Evolutionary conservation across 2,888 invertebrate genomes (phyloP), one percentile per base, ranked within the genome.

Genomic region (Perdita meconis): DNA sequence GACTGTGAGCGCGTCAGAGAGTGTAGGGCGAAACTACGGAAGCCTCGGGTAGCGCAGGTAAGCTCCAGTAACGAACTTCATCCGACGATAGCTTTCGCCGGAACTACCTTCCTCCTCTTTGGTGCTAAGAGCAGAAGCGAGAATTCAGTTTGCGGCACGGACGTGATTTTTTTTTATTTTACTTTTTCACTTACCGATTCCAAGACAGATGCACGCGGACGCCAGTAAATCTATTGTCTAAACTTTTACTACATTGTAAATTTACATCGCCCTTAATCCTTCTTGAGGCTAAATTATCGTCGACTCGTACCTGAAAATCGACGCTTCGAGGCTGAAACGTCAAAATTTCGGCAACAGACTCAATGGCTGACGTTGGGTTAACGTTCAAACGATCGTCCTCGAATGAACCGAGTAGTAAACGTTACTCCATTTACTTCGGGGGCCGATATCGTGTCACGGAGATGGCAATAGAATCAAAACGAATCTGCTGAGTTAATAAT

Each of bases 401-500:
- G 22, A 34, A 34, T 44, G 42, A 66, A 56, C 26, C 24, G 26
- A 10, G 16, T 16, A 16, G 30, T 6, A 10, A 19, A 40, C 26
- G 53, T 38, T 64, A 53, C 40, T 42, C n/a, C 65, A 42, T 56
- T 34, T 19, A 34, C 22, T 19, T 10, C 16, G n/a, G 22, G 22
- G 1, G 6, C 30, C 16, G 2, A 10, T 44, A 36, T 22, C 56
- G 47, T 19, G 24, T n/a, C 24, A n/a, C 13, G 30, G 22, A 56
- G 47, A 57, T n/a, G 57, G 40, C 26, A 40, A 44, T n/a, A 5
- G 19, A 70, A 61, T 47, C 55, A n/a, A 40, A 61, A 19, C 24
- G 44, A 1, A 38, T 22, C 13, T 2, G 34, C 38, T 24, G 19
- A 22, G 36, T 38, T 73, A 67, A 64, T 75, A 75, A 75, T 76